Evolutionary conservation across 1,140 invertebrate genomes (phyloP).

Genomic region (Drosophila orena): DNA sequence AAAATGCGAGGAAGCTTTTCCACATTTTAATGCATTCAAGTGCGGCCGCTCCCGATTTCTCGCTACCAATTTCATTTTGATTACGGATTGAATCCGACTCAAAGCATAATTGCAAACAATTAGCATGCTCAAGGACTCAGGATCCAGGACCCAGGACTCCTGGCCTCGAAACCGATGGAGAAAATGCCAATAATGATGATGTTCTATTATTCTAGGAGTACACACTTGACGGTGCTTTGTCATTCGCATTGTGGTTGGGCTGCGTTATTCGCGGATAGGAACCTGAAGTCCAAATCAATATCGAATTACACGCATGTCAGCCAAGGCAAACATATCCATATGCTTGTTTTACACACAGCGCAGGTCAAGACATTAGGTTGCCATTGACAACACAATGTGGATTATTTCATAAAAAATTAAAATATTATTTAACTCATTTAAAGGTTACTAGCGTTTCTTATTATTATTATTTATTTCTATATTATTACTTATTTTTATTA

Average conservation of each 20-base stretch:
- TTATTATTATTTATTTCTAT: too few species aligned
- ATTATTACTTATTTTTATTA: too few species aligned
- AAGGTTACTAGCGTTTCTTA: too few species aligned
- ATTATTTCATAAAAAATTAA: too few species aligned
- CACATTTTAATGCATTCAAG: conserved; percentile 40
- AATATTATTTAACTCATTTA: too few species aligned
- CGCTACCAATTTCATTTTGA: conserved; percentile 46
- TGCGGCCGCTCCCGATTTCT: conserved; percentile 18
- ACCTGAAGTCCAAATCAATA: conserved; percentile 29
- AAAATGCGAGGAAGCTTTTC: conserved; percentile 10
- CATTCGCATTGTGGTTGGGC: conserved; percentile 20
- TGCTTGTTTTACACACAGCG: conserved; percentile 1
- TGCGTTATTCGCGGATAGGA: conserved; percentile 23
- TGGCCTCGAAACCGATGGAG: conserved; percentile 9
- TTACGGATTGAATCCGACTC: conserved; percentile 46
- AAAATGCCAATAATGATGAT: conserved; percentile 22
- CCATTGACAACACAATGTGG: background rate
- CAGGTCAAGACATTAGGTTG: background rate
- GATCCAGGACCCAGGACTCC: conserved; percentile 1
- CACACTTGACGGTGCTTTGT: conserved; percentile 36
- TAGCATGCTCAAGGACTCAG: conserved; percentile 55
- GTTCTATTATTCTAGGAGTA: conserved; percentile 13
- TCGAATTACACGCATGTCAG: conserved; percentile 28
- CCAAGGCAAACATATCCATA: conserved; percentile 7
- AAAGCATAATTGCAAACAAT: conserved; percentile 83